Percentiles rank a stretch among this genome's conserved stretches.
phyloP scores from a whole-genome alignment of 2,113 vertebrate genomes.

The Montifringilla adamsi region DNA sequence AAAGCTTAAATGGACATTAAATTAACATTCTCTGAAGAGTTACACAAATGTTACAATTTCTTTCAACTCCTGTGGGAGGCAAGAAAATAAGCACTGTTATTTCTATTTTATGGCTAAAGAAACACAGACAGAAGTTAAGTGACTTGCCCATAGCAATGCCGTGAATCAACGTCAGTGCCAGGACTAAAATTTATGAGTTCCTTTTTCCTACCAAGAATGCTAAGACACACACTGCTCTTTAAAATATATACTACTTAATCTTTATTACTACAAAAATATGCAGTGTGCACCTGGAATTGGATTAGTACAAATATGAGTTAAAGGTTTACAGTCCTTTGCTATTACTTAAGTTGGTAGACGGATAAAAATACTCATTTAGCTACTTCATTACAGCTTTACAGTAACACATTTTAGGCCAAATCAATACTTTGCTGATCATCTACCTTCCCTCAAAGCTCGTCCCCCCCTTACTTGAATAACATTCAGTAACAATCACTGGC shows the following conservation, averaged over 20 bases:
- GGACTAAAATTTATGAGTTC: slow-evolving; percentile 37
- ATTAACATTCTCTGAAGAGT: slow-evolving; percentile 8
- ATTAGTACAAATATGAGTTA: slow-evolving; percentile 29
- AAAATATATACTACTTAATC: slow-evolving; percentile 27
- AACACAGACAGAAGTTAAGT: slow-evolving; percentile 32
- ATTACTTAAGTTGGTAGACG: not conserved
- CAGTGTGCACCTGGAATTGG: slow-evolving; percentile 46
- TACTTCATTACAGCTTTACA: not conserved
- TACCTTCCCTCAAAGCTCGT: not conserved
- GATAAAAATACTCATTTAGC: not conserved
- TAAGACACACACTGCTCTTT: slow-evolving; percentile 11
- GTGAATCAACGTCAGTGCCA: slow-evolving; percentile 12
- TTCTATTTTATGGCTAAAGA: slow-evolving; percentile 42
- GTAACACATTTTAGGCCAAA: not conserved
- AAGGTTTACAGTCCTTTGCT: not conserved
- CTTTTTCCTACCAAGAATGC: slow-evolving; percentile 23
- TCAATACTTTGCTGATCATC: not conserved
- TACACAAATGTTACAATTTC: slow-evolving; percentile 24
- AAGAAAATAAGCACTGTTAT: slow-evolving; percentile 35
- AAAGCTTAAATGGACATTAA: slow-evolving; percentile 12
- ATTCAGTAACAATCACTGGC: not conserved
- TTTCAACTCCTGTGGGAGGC: slow-evolving; percentile 3
- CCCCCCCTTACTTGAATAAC: not conserved
- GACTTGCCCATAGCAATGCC: slow-evolving; percentile 7
- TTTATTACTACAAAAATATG: slow-evolving; percentile 46